Conservation (phyloP, 1,140 invertebrate species). For the roundworm (Caenorhabditis elegans) region DNA sequence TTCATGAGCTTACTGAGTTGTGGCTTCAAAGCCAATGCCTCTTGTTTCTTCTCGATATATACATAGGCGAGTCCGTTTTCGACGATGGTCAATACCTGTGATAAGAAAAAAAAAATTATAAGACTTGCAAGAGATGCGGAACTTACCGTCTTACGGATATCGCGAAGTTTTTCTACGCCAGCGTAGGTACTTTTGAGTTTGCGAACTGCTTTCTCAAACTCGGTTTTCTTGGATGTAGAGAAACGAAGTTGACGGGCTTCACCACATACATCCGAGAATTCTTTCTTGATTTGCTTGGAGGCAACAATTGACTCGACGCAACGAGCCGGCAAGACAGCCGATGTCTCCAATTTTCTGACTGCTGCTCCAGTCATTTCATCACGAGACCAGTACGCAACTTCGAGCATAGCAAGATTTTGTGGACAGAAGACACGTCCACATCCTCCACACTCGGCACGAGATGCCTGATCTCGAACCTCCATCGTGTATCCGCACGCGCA, state of each 20-base stretch:
- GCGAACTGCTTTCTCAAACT: slow-evolving; percentile 32
- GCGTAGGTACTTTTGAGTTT: slow-evolving; percentile 39
- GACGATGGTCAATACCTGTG: slow-evolving; percentile 35
- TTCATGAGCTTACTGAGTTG: slow-evolving; percentile 30
- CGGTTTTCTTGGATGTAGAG: neutral
- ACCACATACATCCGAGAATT: slow-evolving; percentile 25
- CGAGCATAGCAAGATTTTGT: neutral
- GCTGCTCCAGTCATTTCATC: neutral
- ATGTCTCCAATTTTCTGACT: slow-evolving; percentile 4
- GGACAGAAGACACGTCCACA: slow-evolving; percentile 37
- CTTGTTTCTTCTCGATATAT: slow-evolving; percentile 31
- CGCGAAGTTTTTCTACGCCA: slow-evolving; percentile 21
- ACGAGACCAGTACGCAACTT: neutral
- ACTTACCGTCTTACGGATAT: slow-evolving; percentile 33
- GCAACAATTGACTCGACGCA: neutral
- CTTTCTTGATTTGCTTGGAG: slow-evolving; percentile 38
- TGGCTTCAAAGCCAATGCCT: slow-evolving; percentile 10
- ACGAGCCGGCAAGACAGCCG: neutral
- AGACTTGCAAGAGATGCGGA: too few species aligned
- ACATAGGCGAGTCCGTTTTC: slow-evolving; percentile 37
- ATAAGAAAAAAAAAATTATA: neutral
- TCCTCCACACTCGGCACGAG: neutral
- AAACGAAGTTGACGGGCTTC: slow-evolving; percentile 31
- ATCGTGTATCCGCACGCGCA: slow-evolving; percentile 23
- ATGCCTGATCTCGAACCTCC: slow-evolving; percentile 8